Base-by-base conservation (phyloP, 2,888 invertebrate genomes). In the Leptopilina drosophilae region DNA sequence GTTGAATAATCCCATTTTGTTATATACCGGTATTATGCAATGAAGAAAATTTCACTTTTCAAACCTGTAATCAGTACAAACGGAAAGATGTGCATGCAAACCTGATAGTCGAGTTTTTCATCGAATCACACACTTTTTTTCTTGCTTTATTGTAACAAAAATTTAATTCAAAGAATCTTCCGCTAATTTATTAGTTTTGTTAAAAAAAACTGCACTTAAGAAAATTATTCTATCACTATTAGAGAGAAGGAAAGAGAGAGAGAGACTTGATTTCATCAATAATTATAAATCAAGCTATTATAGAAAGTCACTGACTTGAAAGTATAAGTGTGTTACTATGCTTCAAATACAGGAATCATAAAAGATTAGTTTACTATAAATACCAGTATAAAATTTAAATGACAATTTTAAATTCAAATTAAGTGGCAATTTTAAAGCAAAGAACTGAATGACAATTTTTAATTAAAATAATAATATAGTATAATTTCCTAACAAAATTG, bases 1-100 rank as follows among this genome's bases (percentile, higher is more conserved):
- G 80, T 82, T 82, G 79, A 79, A 82, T 83, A 83, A 83, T 83
- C 77, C 80, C 76, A 81, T 83, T 81, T 80, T 81, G 76, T 81
- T 62, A 49, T 49, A 49, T 49, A 66, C 79, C 53, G 26, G 7
- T 64, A 59, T 83, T 83, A 81, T 64, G 81, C 77, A 83, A 83
- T 78, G 64, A 40, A 77, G 62, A 77, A 77, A 82, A 80, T 82
- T 82, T 82, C 82, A 83, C 83, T 83, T 81, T 83, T 81, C 82
- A 79, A 42, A 73, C 56, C 26, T 53, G 76, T 59, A 75, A 77
- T 56, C 65, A 62, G 73, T 77, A 77, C 65, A 42, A 64, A 64
- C 49, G 12, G 59, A 78, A 76, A 77, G 77, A 79, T 42, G 76
- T 75, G 78, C 80, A 15, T 78, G 73, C 79, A 77, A 77, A 79